Evolutionary conservation across 2,113 vertebrate species (phyloP).

Genomic region (Pterophyllum scalare): DNA sequence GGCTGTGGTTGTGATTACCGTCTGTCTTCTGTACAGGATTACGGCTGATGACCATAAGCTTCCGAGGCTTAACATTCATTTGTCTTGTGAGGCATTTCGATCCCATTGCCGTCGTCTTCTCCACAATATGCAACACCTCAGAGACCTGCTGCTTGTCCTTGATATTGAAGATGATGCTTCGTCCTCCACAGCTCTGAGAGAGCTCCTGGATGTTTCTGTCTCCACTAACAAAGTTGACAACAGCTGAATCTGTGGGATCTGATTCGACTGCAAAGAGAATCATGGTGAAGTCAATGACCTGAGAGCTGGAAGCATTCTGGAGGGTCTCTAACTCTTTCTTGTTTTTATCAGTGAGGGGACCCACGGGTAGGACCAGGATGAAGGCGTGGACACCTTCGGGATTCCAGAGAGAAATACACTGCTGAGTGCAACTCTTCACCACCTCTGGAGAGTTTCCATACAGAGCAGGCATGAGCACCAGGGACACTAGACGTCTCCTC

Average conservation of each 20-base stretch:
- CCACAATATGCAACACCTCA: slow-evolving; percentile 8
- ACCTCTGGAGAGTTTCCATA: background rate
- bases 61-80: background rate
- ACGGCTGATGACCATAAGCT: fast-evolving
- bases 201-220: slow-evolving; percentile 31
- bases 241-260: background rate
- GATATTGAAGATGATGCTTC: slow-evolving; percentile 17
- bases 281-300: background rate
- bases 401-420: slow-evolving; percentile 12
- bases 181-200: background rate
- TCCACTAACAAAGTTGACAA: background rate
- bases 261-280: slow-evolving; percentile 19
- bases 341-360: background rate
- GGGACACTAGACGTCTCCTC: background rate
- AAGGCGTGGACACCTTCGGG: slow-evolving; percentile 32
- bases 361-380: slow-evolving; percentile 34
- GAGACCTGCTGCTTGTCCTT: slow-evolving; percentile 32
- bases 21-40: background rate
- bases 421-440: background rate
- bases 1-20: background rate
- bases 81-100: slow-evolving; percentile 14
- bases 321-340: slow-evolving; percentile 27
- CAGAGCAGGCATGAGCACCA: slow-evolving; percentile 38
- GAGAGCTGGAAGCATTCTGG: background rate
- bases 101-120: background rate